Percentiles rank a stretch among this genome's conserved stretches.
phyloP scores from a whole-genome alignment of 2,888 invertebrate genomes.

The Cheilosia grossa region DNA sequence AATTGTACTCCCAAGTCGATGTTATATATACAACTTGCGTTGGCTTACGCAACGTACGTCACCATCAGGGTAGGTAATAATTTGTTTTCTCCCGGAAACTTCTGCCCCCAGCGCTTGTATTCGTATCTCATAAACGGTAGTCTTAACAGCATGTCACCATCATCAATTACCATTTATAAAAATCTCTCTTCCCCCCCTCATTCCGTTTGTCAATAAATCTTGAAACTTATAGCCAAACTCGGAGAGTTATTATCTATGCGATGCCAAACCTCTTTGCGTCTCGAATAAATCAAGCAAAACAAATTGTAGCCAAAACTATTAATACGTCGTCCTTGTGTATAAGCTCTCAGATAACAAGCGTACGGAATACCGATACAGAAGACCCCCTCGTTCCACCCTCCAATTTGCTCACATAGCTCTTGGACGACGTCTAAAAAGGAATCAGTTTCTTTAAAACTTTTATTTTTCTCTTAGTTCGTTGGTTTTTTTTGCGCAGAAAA shows the following conservation, averaged over 20 bases:
- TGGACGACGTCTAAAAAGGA: slow-evolving; percentile 41
- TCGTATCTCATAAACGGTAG: not conserved
- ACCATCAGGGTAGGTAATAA: not conserved
- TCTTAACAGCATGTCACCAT: slow-evolving; percentile 60
- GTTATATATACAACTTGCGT: too few relatives aligned
- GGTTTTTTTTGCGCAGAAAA: slow-evolving; percentile 54
- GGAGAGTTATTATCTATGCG: slow-evolving; percentile 66
- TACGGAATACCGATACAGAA: slow-evolving; percentile 18
- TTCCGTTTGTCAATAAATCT: slow-evolving; percentile 57
- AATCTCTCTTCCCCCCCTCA: not conserved
- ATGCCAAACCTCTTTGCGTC: slow-evolving; percentile 71
- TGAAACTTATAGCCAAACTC: slow-evolving; percentile 69
- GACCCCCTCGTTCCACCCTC: not conserved
- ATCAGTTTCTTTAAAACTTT: slow-evolving; percentile 61
- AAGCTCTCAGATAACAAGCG: slow-evolving; percentile 25
- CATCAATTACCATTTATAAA: slow-evolving; percentile 71
- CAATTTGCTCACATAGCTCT: slow-evolving; percentile 46
- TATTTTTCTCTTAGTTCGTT: not conserved
- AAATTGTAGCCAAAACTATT: slow-evolving; percentile 72
- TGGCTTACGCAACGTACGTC: too few relatives aligned
- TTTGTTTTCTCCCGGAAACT: not conserved
- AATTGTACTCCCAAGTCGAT: too few relatives aligned
- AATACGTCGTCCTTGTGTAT: slow-evolving; percentile 17
- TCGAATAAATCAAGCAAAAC: slow-evolving; percentile 71
- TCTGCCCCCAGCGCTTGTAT: not conserved